Conservation (phyloP, 2,113 vertebrate genomes). For the Nothocercus julius region DNA sequence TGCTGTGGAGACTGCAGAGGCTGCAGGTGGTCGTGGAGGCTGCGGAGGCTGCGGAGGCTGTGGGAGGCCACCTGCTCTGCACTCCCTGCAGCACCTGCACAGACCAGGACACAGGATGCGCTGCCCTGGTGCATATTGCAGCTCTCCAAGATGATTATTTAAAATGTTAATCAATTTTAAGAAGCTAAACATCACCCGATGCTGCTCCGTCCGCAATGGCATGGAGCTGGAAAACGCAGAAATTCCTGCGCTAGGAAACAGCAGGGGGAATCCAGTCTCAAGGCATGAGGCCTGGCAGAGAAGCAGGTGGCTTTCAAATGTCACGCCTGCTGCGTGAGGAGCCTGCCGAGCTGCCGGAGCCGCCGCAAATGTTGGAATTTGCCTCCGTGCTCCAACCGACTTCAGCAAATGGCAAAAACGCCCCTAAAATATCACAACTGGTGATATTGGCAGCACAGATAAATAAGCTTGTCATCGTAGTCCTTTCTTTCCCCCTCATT, state of each 20-base stretch:
- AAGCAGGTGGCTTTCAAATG: constrained; percentile 46
- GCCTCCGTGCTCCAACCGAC: constrained; percentile 31
- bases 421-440: neutral
- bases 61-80: too few relatives aligned
- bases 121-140: fast-evolving
- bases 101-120: too few relatives aligned
- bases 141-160: neutral
- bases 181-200: neutral
- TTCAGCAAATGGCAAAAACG: constrained; percentile 23
- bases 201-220: neutral
- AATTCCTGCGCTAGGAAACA: neutral
- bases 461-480: neutral
- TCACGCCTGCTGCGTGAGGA: constrained; percentile 53
- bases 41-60: too few relatives aligned
- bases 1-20: too few relatives aligned
- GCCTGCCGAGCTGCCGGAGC: constrained; percentile 38
- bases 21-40: too few relatives aligned
- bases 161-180: neutral
- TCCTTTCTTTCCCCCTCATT: neutral
- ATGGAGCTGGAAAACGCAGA: neutral
- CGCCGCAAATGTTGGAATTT: neutral
- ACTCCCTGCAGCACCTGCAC: too few relatives aligned
- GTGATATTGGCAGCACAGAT: neutral
- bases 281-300: constrained; percentile 32
- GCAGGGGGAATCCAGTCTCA: constrained; percentile 20